Conservation (phyloP, 1,140 invertebrate species). For the Leucophenga varia region DNA sequence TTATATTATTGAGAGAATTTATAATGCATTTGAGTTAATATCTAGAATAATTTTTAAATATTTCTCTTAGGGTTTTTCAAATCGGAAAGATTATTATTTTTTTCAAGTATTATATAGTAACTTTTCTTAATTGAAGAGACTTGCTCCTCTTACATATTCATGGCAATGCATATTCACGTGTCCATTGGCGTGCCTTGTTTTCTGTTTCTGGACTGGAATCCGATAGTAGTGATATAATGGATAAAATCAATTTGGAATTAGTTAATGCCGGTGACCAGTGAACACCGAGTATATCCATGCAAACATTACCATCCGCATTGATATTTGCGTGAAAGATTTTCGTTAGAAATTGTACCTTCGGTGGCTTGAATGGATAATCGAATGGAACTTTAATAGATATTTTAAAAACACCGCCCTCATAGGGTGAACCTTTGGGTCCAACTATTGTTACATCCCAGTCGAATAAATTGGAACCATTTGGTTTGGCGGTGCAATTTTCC, state of each 20-base stretch:
- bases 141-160: no score
- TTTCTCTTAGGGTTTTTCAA: no score
- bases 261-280: slow-evolving; percentile 14
- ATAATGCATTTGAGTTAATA: no score
- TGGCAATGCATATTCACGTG: no score
- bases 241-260: slow-evolving; percentile 12
- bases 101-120: no score
- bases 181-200: no score
- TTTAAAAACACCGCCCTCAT: slow-evolving; percentile 13
- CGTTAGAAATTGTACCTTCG: slow-evolving; percentile 69
- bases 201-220: slow-evolving; percentile 15
- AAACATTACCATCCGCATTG: slow-evolving; percentile 12
- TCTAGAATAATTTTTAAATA: no score
- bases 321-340: slow-evolving; percentile 67
- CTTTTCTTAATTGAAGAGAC: no score
- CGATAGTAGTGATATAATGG: slow-evolving; percentile 7
- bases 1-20: no score
- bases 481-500: no score
- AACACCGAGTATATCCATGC: slow-evolving; percentile 8
- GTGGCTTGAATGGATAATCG: slow-evolving; percentile 59
- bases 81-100: no score
- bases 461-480: slow-evolving; percentile 12
- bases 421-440: slow-evolving; percentile 14
- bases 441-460: slow-evolving; percentile 15
- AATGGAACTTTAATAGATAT: slow-evolving; percentile 14